Evolutionary conservation across 2,888 invertebrate genomes (phyloP).

Genomic region (Miltochrista miniata): DNA sequence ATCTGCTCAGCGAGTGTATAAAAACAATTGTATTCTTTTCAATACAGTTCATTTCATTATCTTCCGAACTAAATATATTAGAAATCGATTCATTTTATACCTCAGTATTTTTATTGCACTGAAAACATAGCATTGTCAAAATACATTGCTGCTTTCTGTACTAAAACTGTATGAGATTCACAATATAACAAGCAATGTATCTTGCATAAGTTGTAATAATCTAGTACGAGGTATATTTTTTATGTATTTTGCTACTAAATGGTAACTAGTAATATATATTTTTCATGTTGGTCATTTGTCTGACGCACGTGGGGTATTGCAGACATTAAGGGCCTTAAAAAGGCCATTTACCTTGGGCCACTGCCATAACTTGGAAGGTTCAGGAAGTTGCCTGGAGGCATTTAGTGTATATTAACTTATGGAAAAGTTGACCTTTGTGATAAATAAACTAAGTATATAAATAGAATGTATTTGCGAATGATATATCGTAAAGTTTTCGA

Average conservation of each 20-base stretch:
- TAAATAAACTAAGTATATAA: too few species aligned
- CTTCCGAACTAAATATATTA: conserved; percentile 58
- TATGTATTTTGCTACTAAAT: conserved; percentile 30
- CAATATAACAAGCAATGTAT: conserved; percentile 4
- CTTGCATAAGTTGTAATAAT: not conserved
- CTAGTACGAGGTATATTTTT: not conserved
- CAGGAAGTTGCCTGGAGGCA: not conserved
- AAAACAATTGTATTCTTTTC: conserved; percentile 42
- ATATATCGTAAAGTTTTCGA: too few species aligned
- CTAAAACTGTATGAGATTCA: not conserved
- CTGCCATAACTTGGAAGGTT: conserved; percentile 13
- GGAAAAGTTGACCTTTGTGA: not conserved
- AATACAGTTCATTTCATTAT: conserved; percentile 54
- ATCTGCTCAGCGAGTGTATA: conserved; percentile 1
- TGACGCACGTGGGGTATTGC: conserved; percentile 66
- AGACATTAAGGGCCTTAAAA: conserved; percentile 66
- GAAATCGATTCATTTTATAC: conserved; percentile 52
- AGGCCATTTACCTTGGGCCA: conserved; percentile 53
- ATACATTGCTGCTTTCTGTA: not conserved
- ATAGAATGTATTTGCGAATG: too few species aligned
- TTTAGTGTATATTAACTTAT: not conserved
- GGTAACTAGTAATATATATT: conserved; percentile 59
- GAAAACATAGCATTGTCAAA: not conserved
- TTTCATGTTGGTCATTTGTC: conserved; percentile 68
- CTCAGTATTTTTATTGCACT: not conserved